Evolutionary conservation across 1,140 invertebrate genomes (phyloP), one percentile per base, ranked within the genome.

Genomic region (Anastrepha ludens): DNA sequence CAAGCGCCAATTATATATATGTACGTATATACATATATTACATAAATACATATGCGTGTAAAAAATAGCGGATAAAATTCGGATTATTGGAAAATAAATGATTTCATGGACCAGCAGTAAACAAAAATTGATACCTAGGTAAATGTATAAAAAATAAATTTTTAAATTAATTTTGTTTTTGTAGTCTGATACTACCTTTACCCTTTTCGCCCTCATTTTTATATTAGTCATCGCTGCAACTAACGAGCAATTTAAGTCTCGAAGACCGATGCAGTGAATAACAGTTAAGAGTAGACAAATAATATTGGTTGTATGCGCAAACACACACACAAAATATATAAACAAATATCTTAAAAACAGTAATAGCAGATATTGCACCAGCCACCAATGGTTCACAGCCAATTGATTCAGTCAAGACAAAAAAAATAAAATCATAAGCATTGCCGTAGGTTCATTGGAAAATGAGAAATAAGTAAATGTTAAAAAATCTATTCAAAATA

Each of bases 191-290:
- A 29, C 20, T 67, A 39, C 29, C 13, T 20, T 67, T 67, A 67
- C 7, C 7, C 13, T 74, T 47, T 74, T 15, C 15, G 39, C 41
- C 9, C 67, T 17, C 11, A 13, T 74, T 29, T 29, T 29, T 29
- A 29, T 74, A 74, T 74, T 74, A 74, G 67, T 74, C 67, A 74
- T 47, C 67, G 39, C 4, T 74, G 67, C 67, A 74, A 17, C 11
- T 39, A 58, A 2, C 11, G 67, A 44, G 44, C 67, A 74, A 47
- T 47, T 9, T 11, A 74, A 74, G 44, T 47, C 11, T 2, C 13
- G 39, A 74, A 44, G 67, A 13, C 29, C 41, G 41, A 11, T 74
- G 41, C 67, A 11, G 13, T 47, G 41, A 17, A 74, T 39, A 74
- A 74, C 39, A 74, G n/a, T n/a, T n/a, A n/a, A n/a, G n/a, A n/a